Base-by-base conservation (phyloP, 2,113 vertebrate genomes). In the Seriola quinqueradiata region DNA sequence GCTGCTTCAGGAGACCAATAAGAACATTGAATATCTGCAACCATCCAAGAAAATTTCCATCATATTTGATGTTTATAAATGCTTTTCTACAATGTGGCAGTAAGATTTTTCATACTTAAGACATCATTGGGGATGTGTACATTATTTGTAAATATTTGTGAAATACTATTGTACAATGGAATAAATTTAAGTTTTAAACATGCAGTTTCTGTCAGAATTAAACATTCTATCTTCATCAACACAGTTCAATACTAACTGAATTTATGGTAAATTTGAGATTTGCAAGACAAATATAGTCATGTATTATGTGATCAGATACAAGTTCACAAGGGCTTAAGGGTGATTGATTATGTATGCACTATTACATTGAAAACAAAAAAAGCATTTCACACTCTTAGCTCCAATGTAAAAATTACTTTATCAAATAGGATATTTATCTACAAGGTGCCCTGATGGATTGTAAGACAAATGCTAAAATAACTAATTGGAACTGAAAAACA, bases 91-190 rank as follows among this genome's bases (percentile, higher is more conserved):
- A 23, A 46, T 48, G 55, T 85, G 23, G 19, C 60, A 68, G 70
- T 19, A 59, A 67, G 44, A 74, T 36, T 75, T 90, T 63, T 88
- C 77, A 66, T 6, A 74, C 58, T 54, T n/a, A 59, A 71, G 40
- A 88, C 60, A n/a, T 54, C 25, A 25, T 50, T 86, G 68, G 57
- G 61, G 46, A 74, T 61, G 21, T 93, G 86, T 91, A 88, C 3
- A 91, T 89, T 79, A 48, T 86, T 54, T 92, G 92, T 94, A 94
- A 90, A 94, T 93, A 92, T 88, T 82, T 89, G 70, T 90, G 68
- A 85, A 73, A 89, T 83, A 79, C 57, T 72, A 23, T 72, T 79
- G 68, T 80, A 63, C 19, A 67, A 77, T 75, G 5, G 73, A 93
- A 92, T 93, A 91, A 91, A 91, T 77, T 1, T 58, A 59, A 54